Base-by-base conservation (phyloP, 2,888 invertebrate genomes). In the Sarcophaga caerulescens region DNA sequence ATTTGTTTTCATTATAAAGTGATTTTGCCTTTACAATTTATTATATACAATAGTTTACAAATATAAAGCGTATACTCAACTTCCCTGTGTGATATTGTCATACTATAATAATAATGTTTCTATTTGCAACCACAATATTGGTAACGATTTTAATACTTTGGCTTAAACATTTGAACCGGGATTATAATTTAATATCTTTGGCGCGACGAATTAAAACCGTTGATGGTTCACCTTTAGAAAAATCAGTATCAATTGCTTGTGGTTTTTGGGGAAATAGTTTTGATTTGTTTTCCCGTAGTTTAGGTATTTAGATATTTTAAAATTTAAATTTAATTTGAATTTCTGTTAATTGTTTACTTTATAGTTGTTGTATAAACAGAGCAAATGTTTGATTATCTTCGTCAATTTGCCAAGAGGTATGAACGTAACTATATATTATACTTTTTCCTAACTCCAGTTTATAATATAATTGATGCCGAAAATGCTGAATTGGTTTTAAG, bases 221-320 rank as follows among this genome's bases (percentile, higher is more conserved):
- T 14, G 89, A 91, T 88, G 92, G 92, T 0, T 73, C 85, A 0
- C 85, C 90, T 0, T 11, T 90, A 23, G 90, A 92, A 59, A 86
- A 83, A 6, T 35, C 35, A 10, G 35, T 35, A 35, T 2, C 35
- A 35, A 88, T 89, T 6, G 90, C 85, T 0, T 89, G 90, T 0
- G n/a, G 87, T 3, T 62, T 88, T 2, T 92, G 92, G 78, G 92
- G 88, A 10, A 92, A 92, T 76, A 88, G 85, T 69, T 90, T 92
- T 25, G 92, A 92, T 87, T 71, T 88, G 10, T n/a, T 89, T 19
- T 87, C 88, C 63, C 84, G 2, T 89, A 83, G 89, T 85, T 69
- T 87, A 88, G 44, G 89, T 35, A 35, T 35, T 35, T 35, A 35
- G 35, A 35, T 35, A 35, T 35, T 35, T 35, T 35, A 35, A 2